phyloP scores from a whole-genome alignment of 2,113 vertebrate species.

The Dendrocopos noguchii region DNA sequence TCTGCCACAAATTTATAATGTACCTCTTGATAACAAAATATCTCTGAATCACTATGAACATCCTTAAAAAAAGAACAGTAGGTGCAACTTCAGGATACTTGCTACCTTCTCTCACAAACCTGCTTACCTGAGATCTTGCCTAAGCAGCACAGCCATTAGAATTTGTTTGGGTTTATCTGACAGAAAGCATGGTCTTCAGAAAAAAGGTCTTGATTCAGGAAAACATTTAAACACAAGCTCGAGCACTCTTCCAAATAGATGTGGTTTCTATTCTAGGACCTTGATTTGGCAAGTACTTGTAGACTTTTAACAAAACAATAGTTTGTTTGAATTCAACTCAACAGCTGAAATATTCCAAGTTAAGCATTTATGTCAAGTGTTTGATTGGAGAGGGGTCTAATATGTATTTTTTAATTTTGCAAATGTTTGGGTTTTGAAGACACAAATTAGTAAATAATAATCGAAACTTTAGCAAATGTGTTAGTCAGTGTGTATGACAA shows the following conservation, averaged over 20 bases:
- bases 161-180: not conserved
- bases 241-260: not conserved
- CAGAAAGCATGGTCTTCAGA: not conserved
- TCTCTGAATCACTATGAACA: constrained; percentile 14
- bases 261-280: not conserved
- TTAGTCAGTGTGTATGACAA: not conserved
- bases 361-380: constrained; percentile 14
- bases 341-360: not conserved
- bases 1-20: constrained; percentile 34
- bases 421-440: not conserved
- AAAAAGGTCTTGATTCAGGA: not conserved
- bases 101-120: not conserved
- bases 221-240: not conserved
- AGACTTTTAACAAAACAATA: constrained; percentile 10
- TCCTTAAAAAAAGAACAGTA: constrained; percentile 25
- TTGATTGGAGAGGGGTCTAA: not conserved
- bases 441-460: not conserved
- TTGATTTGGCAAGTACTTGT: not conserved
- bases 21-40: constrained; percentile 1
- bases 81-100: not conserved
- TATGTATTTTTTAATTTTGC: not conserved
- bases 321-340: not conserved
- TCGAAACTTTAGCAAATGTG: not conserved
- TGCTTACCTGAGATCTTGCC: not conserved
- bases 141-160: not conserved